Evolutionary conservation across 2,888 invertebrate species (phyloP).

Genomic region (Marronus borbonicus): DNA sequence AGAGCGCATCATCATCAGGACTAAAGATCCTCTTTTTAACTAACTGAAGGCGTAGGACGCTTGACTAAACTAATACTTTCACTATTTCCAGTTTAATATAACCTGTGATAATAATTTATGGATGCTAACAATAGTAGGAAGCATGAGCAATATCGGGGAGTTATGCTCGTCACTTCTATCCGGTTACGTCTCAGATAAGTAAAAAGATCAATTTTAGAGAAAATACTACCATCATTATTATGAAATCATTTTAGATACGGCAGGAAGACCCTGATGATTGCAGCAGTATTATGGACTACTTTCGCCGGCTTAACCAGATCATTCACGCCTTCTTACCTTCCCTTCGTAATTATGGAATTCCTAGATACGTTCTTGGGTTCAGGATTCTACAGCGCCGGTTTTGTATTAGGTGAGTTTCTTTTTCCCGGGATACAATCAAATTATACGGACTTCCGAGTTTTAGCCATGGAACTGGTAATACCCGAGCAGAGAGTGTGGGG

Average conservation of each 20-base stretch:
- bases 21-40: too few relatives aligned
- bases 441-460: constrained; percentile 57
- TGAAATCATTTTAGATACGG: constrained; percentile 71
- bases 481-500: constrained; percentile 81
- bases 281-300: constrained; percentile 75
- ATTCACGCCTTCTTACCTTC: constrained; percentile 78
- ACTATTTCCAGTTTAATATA: constrained; percentile 74
- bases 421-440: constrained; percentile 11
- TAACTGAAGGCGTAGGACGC: neutral
- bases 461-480: constrained; percentile 84
- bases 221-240: neutral
- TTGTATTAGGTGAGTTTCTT: constrained; percentile 75
- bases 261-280: constrained; percentile 73
- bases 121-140: constrained; percentile 83
- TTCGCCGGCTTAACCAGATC: constrained; percentile 79
- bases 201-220: constrained; percentile 51
- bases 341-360: constrained; percentile 80
- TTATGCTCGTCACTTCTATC: constrained; percentile 81
- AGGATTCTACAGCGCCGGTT: constrained; percentile 80
- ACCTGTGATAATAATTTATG: constrained; percentile 79
- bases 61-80: neutral
- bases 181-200: constrained; percentile 80
- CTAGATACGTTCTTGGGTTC: constrained; percentile 79
- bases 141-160: constrained; percentile 81
- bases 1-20: too few relatives aligned